Conservation (phyloP, 1,140 invertebrate genomes). For the Brachystomella parvula region DNA sequence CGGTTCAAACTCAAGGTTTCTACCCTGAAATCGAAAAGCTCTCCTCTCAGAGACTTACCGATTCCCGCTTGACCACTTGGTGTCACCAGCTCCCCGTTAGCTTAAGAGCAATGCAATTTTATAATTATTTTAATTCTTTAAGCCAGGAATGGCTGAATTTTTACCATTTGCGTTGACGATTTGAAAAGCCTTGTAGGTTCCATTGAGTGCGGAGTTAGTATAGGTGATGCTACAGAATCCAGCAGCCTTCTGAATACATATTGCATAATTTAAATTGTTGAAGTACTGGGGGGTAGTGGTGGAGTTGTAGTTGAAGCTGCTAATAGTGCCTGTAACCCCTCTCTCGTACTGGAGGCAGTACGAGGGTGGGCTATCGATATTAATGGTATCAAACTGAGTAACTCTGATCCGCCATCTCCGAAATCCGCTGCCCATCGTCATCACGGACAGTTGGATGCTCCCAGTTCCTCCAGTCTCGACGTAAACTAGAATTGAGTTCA, state of each 20-base stretch:
- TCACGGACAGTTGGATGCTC: constrained; percentile 56
- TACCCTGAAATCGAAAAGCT: neutral
- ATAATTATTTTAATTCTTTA: neutral
- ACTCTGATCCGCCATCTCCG: constrained; percentile 56
- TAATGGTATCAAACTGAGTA: constrained; percentile 45
- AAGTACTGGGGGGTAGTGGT: constrained; percentile 36
- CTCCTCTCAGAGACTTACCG: neutral
- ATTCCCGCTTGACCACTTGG: constrained; percentile 59
- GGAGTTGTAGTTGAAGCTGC: constrained; percentile 63
- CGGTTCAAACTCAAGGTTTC: no score
- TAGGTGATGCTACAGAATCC: constrained; percentile 60
- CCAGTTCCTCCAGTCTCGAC: constrained; percentile 56
- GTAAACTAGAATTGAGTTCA: constrained; percentile 53
- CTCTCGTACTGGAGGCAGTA: constrained; percentile 64
- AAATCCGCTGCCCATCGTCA: constrained; percentile 49
- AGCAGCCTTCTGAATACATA: constrained; percentile 57
- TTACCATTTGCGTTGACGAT: constrained; percentile 54
- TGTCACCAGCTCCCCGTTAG: constrained; percentile 52
- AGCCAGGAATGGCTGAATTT: no score
- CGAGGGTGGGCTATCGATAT: constrained; percentile 47
- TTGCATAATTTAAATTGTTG: constrained; percentile 72
- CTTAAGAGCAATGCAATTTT: constrained; percentile 24
- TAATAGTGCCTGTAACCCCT: constrained; percentile 51
- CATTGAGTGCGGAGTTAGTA: constrained; percentile 47
- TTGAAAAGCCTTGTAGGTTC: constrained; percentile 51